Evolutionary conservation across 2,888 invertebrate species (phyloP).

Genomic region (Adineta ricciae): DNA sequence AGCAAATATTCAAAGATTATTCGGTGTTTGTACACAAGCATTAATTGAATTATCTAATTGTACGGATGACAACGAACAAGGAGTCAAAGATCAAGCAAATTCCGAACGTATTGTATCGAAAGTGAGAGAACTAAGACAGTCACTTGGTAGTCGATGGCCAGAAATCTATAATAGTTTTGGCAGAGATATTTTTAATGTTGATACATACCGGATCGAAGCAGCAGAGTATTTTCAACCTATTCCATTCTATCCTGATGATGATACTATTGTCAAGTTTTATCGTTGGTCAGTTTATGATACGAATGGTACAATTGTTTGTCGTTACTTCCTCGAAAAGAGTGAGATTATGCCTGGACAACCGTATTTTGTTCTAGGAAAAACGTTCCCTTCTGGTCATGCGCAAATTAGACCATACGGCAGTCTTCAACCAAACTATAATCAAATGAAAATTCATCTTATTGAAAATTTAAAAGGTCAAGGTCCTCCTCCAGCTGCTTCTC

Average conservation of each 20-base stretch:
- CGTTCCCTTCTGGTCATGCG: neutral
- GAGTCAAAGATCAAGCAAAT: neutral
- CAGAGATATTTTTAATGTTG: neutral
- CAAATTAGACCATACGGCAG: neutral
- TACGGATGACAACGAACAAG: neutral
- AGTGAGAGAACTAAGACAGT: neutral
- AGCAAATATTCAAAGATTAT: neutral
- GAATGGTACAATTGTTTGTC: neutral
- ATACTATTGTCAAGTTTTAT: neutral
- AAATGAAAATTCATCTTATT: neutral
- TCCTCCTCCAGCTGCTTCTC: neutral
- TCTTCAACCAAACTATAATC: neutral
- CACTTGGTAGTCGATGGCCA: neutral
- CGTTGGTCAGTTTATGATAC: neutral
- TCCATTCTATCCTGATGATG: neutral
- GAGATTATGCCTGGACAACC: neutral
- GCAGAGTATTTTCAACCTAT: neutral
- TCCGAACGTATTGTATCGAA: neutral
- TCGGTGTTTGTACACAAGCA: neutral
- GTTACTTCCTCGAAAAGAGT: neutral
- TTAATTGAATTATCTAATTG: neutral
- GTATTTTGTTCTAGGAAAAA: neutral
- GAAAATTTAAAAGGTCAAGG: neutral
- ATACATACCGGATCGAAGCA: neutral
- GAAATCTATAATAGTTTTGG: neutral